A percentile compares a stretch with the other conserved stretches of the same genome.
Conservation (phyloP, 2,888 invertebrate genomes). For the Dryadula phaetusa region DNA sequence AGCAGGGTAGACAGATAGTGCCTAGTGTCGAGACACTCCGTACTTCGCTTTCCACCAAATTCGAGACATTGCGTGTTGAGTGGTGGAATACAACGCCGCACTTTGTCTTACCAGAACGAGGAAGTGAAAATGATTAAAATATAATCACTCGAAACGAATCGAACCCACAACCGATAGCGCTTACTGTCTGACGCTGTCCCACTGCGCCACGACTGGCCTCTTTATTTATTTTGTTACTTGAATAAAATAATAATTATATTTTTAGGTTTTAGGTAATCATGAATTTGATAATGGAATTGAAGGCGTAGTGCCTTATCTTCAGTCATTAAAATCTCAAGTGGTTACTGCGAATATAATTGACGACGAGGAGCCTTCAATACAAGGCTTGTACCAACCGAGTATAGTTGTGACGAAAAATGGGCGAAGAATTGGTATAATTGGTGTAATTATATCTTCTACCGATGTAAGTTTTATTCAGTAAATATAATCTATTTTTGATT, state of each 20-base stretch:
- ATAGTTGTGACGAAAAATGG: conserved; percentile 86
- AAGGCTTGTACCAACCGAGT: conserved; percentile 87
- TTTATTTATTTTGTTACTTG: not conserved
- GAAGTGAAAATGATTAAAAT: too few species aligned
- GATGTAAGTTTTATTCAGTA: conserved; percentile 58
- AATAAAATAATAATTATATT: not conserved
- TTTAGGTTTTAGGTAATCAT: conserved; percentile 92
- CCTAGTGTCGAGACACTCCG: too few species aligned
- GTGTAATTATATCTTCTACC: conserved; percentile 83
- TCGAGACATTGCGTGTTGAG: too few species aligned
- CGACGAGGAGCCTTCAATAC: conserved; percentile 87
- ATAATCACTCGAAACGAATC: too few species aligned
- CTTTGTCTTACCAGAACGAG: too few species aligned
- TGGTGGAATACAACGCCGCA: too few species aligned
- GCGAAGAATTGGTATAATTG: conserved; percentile 90
- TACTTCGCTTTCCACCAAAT: too few species aligned
- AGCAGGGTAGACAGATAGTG: too few species aligned
- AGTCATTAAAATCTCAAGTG: conserved; percentile 86
- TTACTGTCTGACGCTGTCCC: too few species aligned
- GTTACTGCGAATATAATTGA: conserved; percentile 91
- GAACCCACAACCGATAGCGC: too few species aligned
- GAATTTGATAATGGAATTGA: conserved; percentile 92
- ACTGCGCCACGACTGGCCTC: too few species aligned
- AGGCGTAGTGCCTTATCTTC: conserved; percentile 89
- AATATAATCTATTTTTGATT: not conserved